phyloP scores from a whole-genome alignment of 1,140 invertebrate species.

The Phocides pigmalion region DNA sequence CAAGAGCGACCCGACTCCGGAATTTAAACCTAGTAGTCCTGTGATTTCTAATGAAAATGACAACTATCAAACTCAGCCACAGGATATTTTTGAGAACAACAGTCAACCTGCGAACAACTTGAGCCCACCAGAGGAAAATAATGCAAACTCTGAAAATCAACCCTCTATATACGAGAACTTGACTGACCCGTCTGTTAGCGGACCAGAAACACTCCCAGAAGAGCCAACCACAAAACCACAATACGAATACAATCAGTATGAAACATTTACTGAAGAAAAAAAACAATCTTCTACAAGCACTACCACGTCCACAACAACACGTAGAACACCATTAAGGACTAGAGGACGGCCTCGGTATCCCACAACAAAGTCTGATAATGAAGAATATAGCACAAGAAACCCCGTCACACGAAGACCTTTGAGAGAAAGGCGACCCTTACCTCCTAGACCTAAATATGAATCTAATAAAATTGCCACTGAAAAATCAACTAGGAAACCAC shows the following conservation, averaged over 20 bases:
- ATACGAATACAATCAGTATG: slow-evolving; percentile 62
- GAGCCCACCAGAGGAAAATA: slow-evolving; percentile 20
- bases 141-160: slow-evolving; percentile 40
- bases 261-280: slow-evolving; percentile 50
- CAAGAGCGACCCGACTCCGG: slow-evolving; percentile 41
- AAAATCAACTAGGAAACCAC: slow-evolving; percentile 68
- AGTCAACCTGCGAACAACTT: slow-evolving; percentile 31
- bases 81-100: not conserved
- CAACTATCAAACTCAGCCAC: slow-evolving; percentile 14
- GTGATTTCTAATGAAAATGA: slow-evolving; percentile 28
- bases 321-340: slow-evolving; percentile 69
- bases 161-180: slow-evolving; percentile 43
- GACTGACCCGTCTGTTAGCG: slow-evolving; percentile 43
- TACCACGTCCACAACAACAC: slow-evolving; percentile 66
- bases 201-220: slow-evolving; percentile 41
- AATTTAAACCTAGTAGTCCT: slow-evolving; percentile 9
- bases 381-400: slow-evolving; percentile 64
- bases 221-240: slow-evolving; percentile 44
- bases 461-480: slow-evolving; percentile 79
- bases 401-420: slow-evolving; percentile 75
- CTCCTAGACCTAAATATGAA: slow-evolving; percentile 70
- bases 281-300: slow-evolving; percentile 47
- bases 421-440: slow-evolving; percentile 75
- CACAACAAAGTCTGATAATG: slow-evolving; percentile 62
- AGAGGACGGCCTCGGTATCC: slow-evolving; percentile 74